A percentile compares a stretch with the other conserved stretches of the same genome.
These are phyloP conservation scores for Nymphalis c-album DNA, from an alignment of 2,888 invertebrate species.

Conservation along the genomic window DNA sequence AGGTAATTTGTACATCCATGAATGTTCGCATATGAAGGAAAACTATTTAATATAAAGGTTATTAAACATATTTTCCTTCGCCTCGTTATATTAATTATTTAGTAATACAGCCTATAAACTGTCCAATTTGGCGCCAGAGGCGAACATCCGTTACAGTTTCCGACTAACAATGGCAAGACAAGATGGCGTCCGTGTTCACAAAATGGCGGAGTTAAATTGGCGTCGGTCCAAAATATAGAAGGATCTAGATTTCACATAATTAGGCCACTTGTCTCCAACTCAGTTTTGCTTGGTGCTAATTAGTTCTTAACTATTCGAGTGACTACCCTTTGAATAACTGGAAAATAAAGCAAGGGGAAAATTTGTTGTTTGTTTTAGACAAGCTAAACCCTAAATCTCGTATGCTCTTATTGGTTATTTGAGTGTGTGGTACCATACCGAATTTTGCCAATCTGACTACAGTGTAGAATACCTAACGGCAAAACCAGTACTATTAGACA, in stretches of 20 bases:
- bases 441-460: too few species aligned
- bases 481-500: too few species aligned
- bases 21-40: too few species aligned
- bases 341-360: background rate
- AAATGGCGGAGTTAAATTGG: slow-evolving; percentile 44
- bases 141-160: slow-evolving; percentile 32
- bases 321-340: slow-evolving; percentile 4
- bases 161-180: slow-evolving; percentile 37
- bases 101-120: slow-evolving; percentile 15
- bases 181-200: slow-evolving; percentile 44
- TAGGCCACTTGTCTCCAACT: slow-evolving; percentile 32
- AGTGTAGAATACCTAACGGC: too few species aligned
- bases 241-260: slow-evolving; percentile 38
- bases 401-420: too few species aligned
- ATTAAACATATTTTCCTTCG: too few species aligned
- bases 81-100: background rate
- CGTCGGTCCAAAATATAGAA: slow-evolving; percentile 41
- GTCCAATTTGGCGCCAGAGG: slow-evolving; percentile 31
- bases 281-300: slow-evolving; percentile 24
- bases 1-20: too few species aligned
- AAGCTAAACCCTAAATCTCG: background rate
- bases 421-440: too few species aligned
- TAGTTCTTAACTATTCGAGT: slow-evolving; percentile 18
- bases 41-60: too few species aligned
- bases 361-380: background rate